These are phyloP conservation scores for Sebastes miniatus DNA, from an alignment of 2,797 vertebrate species.

Conservation along the genomic window DNA sequence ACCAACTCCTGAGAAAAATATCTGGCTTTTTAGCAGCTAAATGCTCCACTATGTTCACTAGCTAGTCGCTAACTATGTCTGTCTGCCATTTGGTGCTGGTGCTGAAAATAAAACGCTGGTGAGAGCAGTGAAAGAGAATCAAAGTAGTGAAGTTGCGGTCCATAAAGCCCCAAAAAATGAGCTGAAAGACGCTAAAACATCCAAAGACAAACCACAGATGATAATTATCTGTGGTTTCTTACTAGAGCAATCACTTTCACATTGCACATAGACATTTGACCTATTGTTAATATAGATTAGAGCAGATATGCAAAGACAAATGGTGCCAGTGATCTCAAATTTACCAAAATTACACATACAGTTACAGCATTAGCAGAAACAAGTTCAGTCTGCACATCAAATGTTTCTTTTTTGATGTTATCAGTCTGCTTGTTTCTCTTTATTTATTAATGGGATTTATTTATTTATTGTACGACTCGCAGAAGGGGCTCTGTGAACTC, in stretches of 20 bases:
- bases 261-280: not conserved
- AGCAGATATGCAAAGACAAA: not conserved
- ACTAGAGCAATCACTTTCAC: not conserved
- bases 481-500: conserved; percentile 19
- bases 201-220: not conserved
- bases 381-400: not conserved
- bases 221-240: not conserved
- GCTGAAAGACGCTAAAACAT: not conserved
- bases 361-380: not conserved
- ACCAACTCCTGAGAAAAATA: too few species aligned
- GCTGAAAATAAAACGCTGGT: not conserved
- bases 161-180: not conserved
- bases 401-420: not conserved
- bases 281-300: not conserved
- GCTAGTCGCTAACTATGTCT: not conserved
- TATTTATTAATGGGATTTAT: conserved; percentile 14
- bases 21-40: too few species aligned
- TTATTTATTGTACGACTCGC: conserved; percentile 29
- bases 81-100: not conserved
- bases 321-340: not conserved
- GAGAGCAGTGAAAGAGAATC: not conserved
- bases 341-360: not conserved
- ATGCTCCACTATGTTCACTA: too few species aligned
- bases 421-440: not conserved
- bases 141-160: too few species aligned